Percentiles rank a stretch among this genome's conserved stretches.
Evolutionary conservation across 2,113 vertebrate genomes (phyloP).

Genomic region (Budorcas taxicolor): DNA sequence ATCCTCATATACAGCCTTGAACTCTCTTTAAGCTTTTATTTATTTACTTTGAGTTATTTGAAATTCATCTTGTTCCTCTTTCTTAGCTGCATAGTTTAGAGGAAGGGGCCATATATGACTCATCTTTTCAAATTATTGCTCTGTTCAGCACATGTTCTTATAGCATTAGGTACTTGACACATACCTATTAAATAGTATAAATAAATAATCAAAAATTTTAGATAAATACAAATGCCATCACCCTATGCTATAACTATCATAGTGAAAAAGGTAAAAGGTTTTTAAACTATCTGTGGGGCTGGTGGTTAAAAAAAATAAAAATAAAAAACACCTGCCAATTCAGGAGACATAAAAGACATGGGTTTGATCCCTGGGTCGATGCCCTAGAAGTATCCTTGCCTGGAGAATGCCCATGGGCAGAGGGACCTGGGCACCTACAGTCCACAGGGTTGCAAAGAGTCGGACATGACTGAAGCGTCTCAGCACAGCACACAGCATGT

Average conservation of each 20-base stretch:
- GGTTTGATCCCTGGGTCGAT: background rate
- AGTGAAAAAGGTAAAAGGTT: background rate
- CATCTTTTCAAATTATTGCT: background rate
- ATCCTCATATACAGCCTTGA: background rate
- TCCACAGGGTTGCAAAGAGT: background rate
- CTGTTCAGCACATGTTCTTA: background rate
- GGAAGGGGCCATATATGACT: background rate
- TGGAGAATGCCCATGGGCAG: background rate
- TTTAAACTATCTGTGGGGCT: background rate
- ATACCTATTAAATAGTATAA: background rate
- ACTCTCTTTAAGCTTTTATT: background rate
- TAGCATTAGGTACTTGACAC: background rate
- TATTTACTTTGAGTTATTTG: background rate
- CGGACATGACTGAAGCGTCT: accelerated
- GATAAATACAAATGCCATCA: background rate
- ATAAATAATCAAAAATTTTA: background rate
- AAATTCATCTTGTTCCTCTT: background rate
- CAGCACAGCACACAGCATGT: background rate
- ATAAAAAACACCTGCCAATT: accelerated
- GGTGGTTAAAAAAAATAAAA: background rate
- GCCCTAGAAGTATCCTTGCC: background rate
- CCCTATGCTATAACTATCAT: background rate
- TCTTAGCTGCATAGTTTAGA: background rate
- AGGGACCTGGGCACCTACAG: background rate
- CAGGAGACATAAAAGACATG: background rate